A percentile compares a stretch with the other conserved stretches of the same genome.
These are phyloP conservation scores for Elephantulus edwardii DNA, from an alignment of 2,113 vertebrate species.

Conservation along the genomic window DNA sequence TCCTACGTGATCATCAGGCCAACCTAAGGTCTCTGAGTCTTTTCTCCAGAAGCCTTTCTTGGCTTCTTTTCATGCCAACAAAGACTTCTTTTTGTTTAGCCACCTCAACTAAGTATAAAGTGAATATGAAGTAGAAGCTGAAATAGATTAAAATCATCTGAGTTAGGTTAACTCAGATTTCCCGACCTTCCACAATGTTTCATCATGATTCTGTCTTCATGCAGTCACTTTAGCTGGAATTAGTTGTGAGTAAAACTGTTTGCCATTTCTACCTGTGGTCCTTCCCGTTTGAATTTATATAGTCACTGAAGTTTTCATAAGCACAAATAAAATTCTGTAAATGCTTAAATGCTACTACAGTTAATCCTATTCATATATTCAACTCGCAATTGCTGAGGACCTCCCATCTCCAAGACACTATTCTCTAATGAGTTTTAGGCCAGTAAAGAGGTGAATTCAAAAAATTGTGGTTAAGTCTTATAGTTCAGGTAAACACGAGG, in stretches of 20 bases:
- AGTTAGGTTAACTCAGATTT: neutral
- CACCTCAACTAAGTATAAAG: neutral
- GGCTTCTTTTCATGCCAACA: neutral
- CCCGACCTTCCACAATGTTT: neutral
- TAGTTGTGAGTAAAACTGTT: neutral
- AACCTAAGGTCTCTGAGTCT: neutral
- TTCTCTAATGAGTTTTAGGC: neutral
- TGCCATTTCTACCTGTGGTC: neutral
- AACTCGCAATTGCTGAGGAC: neutral
- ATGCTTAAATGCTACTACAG: neutral
- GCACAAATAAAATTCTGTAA: neutral
- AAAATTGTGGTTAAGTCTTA: no score
- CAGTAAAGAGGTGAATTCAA: neutral
- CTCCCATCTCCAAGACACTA: neutral
- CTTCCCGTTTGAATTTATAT: neutral
- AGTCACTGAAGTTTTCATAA: neutral
- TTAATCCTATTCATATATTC: neutral
- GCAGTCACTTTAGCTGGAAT: neutral
- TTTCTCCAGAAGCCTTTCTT: constrained; percentile 7
- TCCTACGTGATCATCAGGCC: neutral
- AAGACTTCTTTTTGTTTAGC: neutral
- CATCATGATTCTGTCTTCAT: neutral
- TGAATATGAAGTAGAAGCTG: neutral
- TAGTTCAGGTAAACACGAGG: neutral
- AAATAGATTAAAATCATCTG: neutral